Evolutionary conservation across 35 echinoderm and acorn worm genomes (phyloP), one percentile per base, ranked within the genome.

Genomic region (Apostichopus parvimensis): DNA sequence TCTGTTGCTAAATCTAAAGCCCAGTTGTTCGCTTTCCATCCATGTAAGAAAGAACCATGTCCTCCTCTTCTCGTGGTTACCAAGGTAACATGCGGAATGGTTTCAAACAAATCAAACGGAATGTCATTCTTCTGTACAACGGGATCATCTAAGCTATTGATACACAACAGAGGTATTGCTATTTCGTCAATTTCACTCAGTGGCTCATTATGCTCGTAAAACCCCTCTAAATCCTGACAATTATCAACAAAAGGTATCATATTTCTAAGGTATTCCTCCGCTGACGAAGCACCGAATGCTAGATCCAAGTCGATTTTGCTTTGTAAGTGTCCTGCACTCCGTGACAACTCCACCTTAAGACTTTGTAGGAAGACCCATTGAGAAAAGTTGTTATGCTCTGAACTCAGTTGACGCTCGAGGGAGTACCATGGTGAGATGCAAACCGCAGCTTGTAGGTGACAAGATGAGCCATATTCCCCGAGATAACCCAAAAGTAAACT

Each of bases 151-250:
- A 94, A 66, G 77, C 94, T 94, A 79, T 94, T 96, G 7, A 99
- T 92, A 80, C 97, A 99, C 23, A 99, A 87, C 24, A 99, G 54
- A 52, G 97, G 97, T 10, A 96, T 88, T 11, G 95, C 93, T 28
- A 99, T 93, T 72, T 99, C 97, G 77, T 99, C 97, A 70, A 94
- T 93, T 34, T 99, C 97, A 17, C 97, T 71, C 53, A 99, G 72
- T 5, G 95, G 95, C 52, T 99, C 92, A 61, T 99, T 96, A 60
- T 95, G 79, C 73, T 99, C 97, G 93, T 93, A 99, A 77, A 96
- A 96, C 57, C 94, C 93, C 6, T 84, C 91, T 25, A 93, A 66
- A 28, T 94, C 91, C 58, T 80, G 10, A 86, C 92, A 88, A 28
- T 93, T 73, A 34, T 96, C 88, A 8, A 58, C 78, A 4, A 79